phyloP scores from a whole-genome alignment of 2,888 invertebrate genomes.

The Xestia ashworthii region DNA sequence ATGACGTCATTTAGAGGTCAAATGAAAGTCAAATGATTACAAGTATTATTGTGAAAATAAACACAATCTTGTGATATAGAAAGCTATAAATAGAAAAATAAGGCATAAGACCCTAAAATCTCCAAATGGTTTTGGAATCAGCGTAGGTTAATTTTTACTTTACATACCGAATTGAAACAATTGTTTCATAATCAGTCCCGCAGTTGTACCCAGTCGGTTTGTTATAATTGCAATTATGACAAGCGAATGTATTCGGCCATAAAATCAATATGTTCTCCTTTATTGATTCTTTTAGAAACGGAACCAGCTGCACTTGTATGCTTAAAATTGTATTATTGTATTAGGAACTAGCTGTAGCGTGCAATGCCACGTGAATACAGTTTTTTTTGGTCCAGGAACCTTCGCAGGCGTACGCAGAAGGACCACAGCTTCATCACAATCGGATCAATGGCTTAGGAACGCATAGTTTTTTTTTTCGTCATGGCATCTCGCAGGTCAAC shows the following conservation, averaged over 20 bases:
- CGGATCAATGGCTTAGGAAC: not conserved
- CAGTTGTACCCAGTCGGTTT: slow-evolving; percentile 31
- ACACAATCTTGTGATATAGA: no score
- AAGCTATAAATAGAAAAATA: no score
- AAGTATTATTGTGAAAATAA: no score
- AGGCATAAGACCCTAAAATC: no score
- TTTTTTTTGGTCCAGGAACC: not conserved
- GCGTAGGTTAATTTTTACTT: no score
- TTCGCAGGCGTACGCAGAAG: not conserved
- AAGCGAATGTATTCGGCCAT: slow-evolving; percentile 53
- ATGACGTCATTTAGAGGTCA: no score
- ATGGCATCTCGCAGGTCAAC: no score
- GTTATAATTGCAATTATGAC: slow-evolving; percentile 59
- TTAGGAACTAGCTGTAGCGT: not conserved
- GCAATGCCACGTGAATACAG: not conserved
- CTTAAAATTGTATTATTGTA: not conserved
- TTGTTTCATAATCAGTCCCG: slow-evolving; percentile 33
- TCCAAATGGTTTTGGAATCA: no score
- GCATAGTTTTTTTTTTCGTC: no score
- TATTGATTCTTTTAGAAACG: slow-evolving; percentile 43
- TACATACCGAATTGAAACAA: no score
- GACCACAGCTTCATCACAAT: not conserved
- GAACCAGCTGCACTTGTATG: slow-evolving; percentile 21
- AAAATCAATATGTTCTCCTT: slow-evolving; percentile 52
- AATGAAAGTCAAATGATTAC: no score